A percentile compares a stretch with the other conserved stretches of the same genome.
Evolutionary conservation across 1,140 invertebrate genomes (phyloP).

Genomic region (Drepana arcuata): DNA sequence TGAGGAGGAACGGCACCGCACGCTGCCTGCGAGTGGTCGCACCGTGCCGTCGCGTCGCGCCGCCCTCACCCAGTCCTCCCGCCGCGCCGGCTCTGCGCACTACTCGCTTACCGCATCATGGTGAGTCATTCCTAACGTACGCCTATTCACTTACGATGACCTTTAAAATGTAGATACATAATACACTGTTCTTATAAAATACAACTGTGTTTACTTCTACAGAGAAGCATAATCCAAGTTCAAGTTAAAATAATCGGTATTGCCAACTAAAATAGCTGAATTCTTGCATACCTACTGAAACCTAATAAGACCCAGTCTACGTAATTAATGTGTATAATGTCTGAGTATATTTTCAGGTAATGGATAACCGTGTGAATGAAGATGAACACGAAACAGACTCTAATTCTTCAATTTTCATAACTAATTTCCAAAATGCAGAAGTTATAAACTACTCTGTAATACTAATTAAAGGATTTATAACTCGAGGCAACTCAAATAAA

Average conservation of each 20-base stretch:
- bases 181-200: no score
- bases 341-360: conserved; percentile 59
- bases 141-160: conserved; percentile 55
- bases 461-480: conserved; percentile 63
- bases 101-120: conserved; percentile 61
- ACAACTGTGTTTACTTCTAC: no score
- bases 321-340: conserved; percentile 6
- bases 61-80: conserved; percentile 56
- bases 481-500: conserved; percentile 53
- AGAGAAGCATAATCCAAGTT: no score
- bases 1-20: conserved; percentile 43
- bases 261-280: no score
- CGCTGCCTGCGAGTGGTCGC: conserved; percentile 35
- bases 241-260: no score
- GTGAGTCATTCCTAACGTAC: conserved; percentile 63
- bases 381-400: conserved; percentile 53
- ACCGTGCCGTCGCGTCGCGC: conserved; percentile 33
- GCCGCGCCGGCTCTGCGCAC: conserved; percentile 57
- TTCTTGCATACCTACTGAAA: no score
- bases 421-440: conserved; percentile 67
- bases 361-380: conserved; percentile 57
- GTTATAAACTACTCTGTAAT: conserved; percentile 60
- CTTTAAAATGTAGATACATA: conserved; percentile 25
- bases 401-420: conserved; percentile 56
- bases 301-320: no score